Percentiles rank a stretch among this genome's conserved stretches.
phyloP scores from a whole-genome alignment of 92 coral and sea anemone species.

The Paramuricea clavata region DNA sequence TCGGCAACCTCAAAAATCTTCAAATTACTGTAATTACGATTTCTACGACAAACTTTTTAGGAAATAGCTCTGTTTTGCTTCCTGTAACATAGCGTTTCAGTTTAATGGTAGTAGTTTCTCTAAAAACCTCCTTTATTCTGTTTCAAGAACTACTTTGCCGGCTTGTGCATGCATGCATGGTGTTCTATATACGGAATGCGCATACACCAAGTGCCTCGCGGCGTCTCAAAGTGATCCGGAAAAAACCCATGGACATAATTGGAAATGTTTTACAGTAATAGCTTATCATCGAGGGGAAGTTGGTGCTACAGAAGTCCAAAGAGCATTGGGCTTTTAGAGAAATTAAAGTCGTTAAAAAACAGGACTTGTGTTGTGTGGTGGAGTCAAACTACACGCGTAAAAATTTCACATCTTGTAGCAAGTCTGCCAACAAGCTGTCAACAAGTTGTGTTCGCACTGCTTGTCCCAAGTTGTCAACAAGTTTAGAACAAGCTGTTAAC shows the following conservation, averaged over 20 bases:
- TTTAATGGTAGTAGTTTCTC: background rate
- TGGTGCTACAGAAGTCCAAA: too few species aligned
- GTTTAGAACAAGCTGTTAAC: too few species aligned
- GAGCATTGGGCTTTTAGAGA: too few species aligned
- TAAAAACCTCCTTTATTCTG: background rate
- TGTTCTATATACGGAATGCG: too few species aligned
- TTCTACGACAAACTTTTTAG: background rate
- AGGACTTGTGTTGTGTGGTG: too few species aligned
- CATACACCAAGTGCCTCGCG: background rate
- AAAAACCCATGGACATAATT: background rate
- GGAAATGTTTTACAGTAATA: background rate
- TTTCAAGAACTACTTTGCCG: background rate
- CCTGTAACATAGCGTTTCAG: background rate
- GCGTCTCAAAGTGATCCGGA: background rate
- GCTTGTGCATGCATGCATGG: background rate
- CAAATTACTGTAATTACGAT: background rate
- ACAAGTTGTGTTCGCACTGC: too few species aligned
- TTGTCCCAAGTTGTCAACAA: too few species aligned
- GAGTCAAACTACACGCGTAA: too few species aligned
- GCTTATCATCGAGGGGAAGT: background rate
- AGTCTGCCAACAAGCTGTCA: too few species aligned
- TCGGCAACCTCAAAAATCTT: background rate
- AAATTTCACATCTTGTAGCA: too few species aligned
- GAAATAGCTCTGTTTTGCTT: background rate
- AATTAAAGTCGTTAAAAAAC: too few species aligned